A percentile compares a stretch with the other conserved stretches of the same genome.
These are phyloP conservation scores for Gastrophysa polygoni DNA, from an alignment of 2,888 invertebrate genomes.

Conservation along the genomic window DNA sequence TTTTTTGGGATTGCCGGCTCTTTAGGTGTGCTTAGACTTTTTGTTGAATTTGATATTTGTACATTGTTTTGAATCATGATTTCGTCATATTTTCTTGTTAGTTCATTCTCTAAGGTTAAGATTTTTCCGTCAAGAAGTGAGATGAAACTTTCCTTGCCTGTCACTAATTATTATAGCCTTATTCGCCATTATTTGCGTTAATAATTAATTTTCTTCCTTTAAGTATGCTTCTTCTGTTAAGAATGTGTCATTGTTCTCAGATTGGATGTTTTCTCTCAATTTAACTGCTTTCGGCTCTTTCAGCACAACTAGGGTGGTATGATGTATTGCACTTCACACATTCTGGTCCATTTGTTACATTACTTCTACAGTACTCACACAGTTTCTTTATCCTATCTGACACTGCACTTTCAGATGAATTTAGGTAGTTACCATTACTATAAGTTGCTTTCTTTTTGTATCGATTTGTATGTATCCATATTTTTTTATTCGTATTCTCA, in stretches of 20 bases:
- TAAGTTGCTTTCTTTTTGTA: too few relatives aligned
- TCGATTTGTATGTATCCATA: too few relatives aligned
- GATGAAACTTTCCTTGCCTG: conserved; percentile 1
- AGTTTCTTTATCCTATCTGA: background rate
- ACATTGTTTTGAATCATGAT: background rate
- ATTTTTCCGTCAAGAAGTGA: background rate
- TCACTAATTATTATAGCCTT: background rate
- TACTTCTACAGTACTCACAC: background rate
- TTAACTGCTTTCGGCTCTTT: too few relatives aligned
- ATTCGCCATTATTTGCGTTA: background rate
- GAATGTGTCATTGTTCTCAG: background rate
- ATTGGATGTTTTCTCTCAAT: background rate
- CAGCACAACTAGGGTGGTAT: too few relatives aligned
- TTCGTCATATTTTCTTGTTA: background rate
- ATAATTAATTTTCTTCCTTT: too few relatives aligned
- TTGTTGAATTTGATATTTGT: background rate
- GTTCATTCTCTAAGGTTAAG: background rate
- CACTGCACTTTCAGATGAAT: background rate
- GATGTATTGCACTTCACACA: too few relatives aligned
- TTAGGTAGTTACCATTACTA: too few relatives aligned
- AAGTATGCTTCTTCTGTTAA: too few relatives aligned
- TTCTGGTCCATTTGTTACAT: too few relatives aligned
- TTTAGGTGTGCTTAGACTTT: background rate
- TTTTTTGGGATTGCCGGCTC: background rate
- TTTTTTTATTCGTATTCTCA: too few relatives aligned